A percentile compares a stretch with the other conserved stretches of the same genome.
phyloP scores from a whole-genome alignment of 2,113 vertebrate species.

The Eublepharis macularius region DNA sequence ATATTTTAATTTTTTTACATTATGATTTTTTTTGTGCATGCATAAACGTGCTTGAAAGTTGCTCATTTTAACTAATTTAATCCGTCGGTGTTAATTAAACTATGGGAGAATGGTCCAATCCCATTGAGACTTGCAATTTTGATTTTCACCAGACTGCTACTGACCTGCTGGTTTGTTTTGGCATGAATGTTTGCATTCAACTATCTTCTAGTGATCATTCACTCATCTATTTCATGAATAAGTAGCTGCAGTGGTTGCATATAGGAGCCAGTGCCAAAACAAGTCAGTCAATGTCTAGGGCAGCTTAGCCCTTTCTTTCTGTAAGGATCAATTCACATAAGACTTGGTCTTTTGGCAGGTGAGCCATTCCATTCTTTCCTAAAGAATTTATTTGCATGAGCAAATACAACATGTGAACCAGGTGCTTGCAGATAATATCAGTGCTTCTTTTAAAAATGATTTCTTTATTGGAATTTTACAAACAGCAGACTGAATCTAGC shows the following conservation, averaged over 20 bases:
- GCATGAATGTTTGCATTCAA: background rate
- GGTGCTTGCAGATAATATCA: background rate
- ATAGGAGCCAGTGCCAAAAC: background rate
- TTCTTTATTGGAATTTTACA: too few species aligned
- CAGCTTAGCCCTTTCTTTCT: background rate
- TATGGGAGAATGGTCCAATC: background rate
- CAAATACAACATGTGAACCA: background rate
- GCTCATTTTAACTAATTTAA: background rate
- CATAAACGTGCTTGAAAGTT: background rate
- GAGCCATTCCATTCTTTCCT: background rate
- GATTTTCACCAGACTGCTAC: background rate
- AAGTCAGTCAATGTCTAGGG: background rate
- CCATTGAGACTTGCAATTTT: too few species aligned
- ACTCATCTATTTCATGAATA: background rate
- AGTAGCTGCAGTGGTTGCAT: background rate
- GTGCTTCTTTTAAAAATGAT: too few species aligned
- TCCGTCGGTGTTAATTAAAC: background rate
- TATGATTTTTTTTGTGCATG: background rate
- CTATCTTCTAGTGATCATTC: background rate
- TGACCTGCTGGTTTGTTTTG: background rate
- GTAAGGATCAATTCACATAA: background rate
- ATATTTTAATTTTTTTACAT: background rate
- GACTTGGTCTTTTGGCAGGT: background rate
- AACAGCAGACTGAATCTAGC: too few species aligned
- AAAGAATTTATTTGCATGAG: background rate